Percentiles rank a stretch among this genome's conserved stretches.
Evolutionary conservation across 2,888 invertebrate species (phyloP).

Genomic region (Cheilosia vernalis): DNA sequence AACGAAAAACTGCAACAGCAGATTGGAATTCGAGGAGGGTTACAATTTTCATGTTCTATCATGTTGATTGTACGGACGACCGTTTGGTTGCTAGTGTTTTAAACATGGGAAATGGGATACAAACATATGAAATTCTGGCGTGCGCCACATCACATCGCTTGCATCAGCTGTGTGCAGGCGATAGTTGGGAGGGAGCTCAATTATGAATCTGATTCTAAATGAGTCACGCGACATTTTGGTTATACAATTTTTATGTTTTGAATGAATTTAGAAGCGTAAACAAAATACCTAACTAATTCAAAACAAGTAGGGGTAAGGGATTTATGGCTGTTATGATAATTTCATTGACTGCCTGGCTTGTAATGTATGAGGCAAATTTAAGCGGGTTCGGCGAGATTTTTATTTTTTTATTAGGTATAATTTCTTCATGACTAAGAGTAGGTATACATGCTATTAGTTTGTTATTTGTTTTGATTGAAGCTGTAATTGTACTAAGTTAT

Average conservation of each 20-base stretch:
- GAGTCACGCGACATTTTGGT: background rate
- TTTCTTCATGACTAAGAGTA: no score
- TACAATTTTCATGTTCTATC: constrained; percentile 57
- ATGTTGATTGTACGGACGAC: constrained; percentile 27
- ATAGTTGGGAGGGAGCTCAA: background rate
- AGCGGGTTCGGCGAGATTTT: no score
- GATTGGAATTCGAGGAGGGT: background rate
- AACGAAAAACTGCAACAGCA: background rate
- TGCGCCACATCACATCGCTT: constrained; percentile 8
- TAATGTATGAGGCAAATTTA: no score
- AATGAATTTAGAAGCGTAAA: no score
- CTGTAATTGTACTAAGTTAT: no score
- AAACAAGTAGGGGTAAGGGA: no score
- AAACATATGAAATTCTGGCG: background rate
- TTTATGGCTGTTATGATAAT: no score
- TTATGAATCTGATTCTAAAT: background rate
- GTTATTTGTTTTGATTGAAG: no score
- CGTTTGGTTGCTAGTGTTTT: constrained; percentile 16
- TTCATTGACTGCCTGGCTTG: no score
- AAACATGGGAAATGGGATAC: background rate
- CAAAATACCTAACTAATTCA: no score
- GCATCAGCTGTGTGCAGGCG: background rate
- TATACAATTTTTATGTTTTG: background rate
- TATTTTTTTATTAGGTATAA: no score
- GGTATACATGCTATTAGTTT: no score